Conservation (phyloP, 2,888 invertebrate species). For the Coleophora deauratella region DNA sequence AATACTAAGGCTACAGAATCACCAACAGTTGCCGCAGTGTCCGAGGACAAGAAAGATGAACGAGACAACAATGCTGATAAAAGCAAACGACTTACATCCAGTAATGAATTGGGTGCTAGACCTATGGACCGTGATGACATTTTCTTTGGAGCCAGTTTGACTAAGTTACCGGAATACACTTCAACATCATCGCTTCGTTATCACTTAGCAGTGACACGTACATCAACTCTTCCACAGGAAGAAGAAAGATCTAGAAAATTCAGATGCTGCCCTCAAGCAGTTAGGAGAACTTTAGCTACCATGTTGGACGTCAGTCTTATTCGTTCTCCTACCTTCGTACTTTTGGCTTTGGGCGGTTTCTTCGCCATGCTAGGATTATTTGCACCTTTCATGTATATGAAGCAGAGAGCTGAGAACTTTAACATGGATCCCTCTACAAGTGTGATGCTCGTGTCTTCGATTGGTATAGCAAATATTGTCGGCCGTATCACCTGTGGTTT, state of each 20-base stretch:
- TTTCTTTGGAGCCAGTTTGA: constrained; percentile 91
- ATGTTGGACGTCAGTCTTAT: constrained; percentile 92
- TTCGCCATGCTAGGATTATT: constrained; percentile 97
- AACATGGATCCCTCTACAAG: constrained; percentile 71
- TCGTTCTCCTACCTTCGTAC: constrained; percentile 88
- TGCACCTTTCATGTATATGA: constrained; percentile 90
- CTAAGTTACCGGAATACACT: constrained; percentile 88
- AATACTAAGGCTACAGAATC: constrained; percentile 60
- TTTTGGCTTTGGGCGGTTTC: constrained; percentile 91
- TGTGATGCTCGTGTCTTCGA: constrained; percentile 84
- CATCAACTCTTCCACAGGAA: constrained; percentile 84
- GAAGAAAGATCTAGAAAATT: constrained; percentile 81
- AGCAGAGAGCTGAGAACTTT: constrained; percentile 72
- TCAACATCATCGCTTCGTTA: constrained; percentile 87
- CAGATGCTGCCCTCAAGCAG: constrained; percentile 84
- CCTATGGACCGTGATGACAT: constrained; percentile 94
- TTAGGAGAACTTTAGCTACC: constrained; percentile 82
- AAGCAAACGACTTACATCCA: constrained; percentile 62
- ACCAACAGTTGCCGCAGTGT: constrained; percentile 52
- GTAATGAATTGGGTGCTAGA: constrained; percentile 70
- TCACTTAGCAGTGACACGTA: constrained; percentile 86
- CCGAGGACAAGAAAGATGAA: constrained; percentile 70
- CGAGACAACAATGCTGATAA: constrained; percentile 75
- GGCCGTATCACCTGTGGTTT: constrained; percentile 93
- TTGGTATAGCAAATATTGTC: constrained; percentile 93